Evolutionary conservation across 2,888 invertebrate species (phyloP), one percentile per base, ranked within the genome.

Genomic region (Podotricha telesiphe): DNA sequence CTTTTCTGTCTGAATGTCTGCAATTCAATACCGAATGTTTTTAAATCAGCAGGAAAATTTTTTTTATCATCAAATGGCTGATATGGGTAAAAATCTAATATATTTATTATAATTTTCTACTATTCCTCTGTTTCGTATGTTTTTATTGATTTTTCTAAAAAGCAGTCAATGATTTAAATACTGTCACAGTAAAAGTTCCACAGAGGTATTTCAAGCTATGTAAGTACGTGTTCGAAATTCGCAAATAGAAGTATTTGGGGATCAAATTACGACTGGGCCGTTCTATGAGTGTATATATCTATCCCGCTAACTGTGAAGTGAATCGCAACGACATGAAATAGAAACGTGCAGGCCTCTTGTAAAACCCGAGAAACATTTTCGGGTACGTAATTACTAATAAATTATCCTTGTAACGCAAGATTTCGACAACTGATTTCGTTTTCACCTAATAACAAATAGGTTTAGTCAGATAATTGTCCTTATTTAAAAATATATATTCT

Each of bases 131-230:
- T 58, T n/a, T 55, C 10, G 11, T 13, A 58, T 6, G 4, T 40
- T 58, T 40, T 15, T 42, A 15, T 15, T 58, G 20, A 40, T 37
- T 58, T 15, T 17, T 55, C 17, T 17, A 55, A 34, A 55, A 55
- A 4, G 17, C 48, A 20, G 8, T 11, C 34, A 34, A 81, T 81
- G 87, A 86, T 87, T 85, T 87, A 85, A 88, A 87, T 85, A 86
- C 80, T 81, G 83, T 76, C 81, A 45, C 45, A 77, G 76, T 73
- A 75, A 78, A 77, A 76, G 78, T 74, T 76, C 74, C 72, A 74
- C 69, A 73, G 71, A 71, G 71, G 74, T 74, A 67, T 72, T 73
- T 69, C 73, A 69, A 77, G 73, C 75, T 76, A 74, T 75, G 73
- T 76, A 78, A 73, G 73, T 70, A 79, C 77, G 78, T 80, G 78